Conservation (phyloP, 2,888 invertebrate species). For the Trichogramma dendrolimi region DNA sequence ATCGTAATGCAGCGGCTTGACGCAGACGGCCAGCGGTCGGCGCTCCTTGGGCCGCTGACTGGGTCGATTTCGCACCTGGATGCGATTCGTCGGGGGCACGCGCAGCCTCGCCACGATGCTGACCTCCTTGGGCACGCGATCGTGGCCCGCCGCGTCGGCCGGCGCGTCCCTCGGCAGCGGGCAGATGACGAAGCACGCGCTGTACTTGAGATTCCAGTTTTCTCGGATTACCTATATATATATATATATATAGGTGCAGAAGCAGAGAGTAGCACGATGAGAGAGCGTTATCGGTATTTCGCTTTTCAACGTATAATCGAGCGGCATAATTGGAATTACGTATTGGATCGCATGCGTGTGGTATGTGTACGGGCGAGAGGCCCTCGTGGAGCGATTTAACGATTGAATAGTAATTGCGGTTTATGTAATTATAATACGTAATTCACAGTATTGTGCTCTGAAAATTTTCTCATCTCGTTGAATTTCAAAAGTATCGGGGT, state of each 20-base stretch:
- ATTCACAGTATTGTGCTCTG: no score
- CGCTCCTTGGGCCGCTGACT: conserved; percentile 53
- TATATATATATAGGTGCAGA: neutral
- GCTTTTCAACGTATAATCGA: neutral
- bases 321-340: neutral
- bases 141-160: conserved; percentile 60
- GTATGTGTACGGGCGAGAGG: no score
- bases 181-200: conserved; percentile 84
- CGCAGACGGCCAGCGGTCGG: conserved; percentile 73
- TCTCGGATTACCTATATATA: conserved; percentile 71
- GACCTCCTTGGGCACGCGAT: conserved; percentile 63
- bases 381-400: no score
- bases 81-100: conserved; percentile 62
- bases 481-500: no score
- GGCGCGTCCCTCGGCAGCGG: conserved; percentile 63
- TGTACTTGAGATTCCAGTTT: conserved; percentile 90
- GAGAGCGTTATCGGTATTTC: neutral
- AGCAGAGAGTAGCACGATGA: neutral
- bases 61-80: conserved; percentile 59
- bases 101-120: conserved; percentile 64
- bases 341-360: no score
- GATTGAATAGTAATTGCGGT: no score
- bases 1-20: conserved; percentile 85
- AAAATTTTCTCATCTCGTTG: no score
- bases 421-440: no score